Base-by-base conservation (phyloP, 2,888 invertebrate genomes). In the Thymelicus acteon region DNA sequence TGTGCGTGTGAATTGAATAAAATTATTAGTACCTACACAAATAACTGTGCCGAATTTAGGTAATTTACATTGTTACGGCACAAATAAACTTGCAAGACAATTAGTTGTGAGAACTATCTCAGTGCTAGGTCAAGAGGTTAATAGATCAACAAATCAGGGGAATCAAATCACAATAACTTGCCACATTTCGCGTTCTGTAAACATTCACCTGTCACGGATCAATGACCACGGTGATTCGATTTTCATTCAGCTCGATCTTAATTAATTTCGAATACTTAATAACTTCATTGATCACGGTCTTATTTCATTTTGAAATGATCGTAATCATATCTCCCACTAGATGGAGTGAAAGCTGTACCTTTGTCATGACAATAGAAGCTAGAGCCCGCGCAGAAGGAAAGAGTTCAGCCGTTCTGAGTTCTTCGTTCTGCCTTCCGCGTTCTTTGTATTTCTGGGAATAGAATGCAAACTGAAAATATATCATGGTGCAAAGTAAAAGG, bases 141-240 rank as follows among this genome's bases (percentile, higher is more conserved):
- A 31, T 37, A 49, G 67, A 58, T 63, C 69, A 61, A 44, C 47
- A 72, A 71, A 67, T 49, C 47, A 60, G 64, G 48, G 66, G 70
- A 73, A 73, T 72, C 66, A 49, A 73, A 72, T 70, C 47, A 64
- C 47, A 40, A 60, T 54, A 54, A 31, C 47, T 57, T 71, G 48
- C 10, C 60, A 58, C 24, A 52, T 19, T 44, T 24, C 37, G 24
- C 31, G 31, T 5, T 19, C 63, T 70, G 44, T 13, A 47, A 65
- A 65, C 65, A 65, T 65, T 31, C 5, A 24, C 47, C 31, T 10
- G 65, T n/a, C 8, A 3, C 57, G 52, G 40, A 52, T 64, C 64
- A 54, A 2, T 40, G 40, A 13, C 13, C 44, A 44, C 3, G 12
- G 8, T 12, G 52, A 49, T 72, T 69, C 68, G 69, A 61, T 72